Base-by-base conservation (phyloP, 2,113 vertebrate genomes). In the Strix uralensis region DNA sequence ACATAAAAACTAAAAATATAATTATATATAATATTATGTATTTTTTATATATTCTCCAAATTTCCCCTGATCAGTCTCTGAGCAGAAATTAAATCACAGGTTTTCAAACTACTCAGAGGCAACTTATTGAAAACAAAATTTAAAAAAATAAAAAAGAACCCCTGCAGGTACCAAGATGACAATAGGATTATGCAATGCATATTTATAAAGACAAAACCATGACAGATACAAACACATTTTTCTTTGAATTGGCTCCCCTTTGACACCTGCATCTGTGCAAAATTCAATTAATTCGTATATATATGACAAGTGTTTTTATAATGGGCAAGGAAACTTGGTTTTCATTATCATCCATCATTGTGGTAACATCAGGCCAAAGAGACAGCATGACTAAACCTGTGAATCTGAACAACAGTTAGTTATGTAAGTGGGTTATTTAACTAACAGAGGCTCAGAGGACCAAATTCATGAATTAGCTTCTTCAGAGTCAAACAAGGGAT, bases 341-440 rank as follows among this genome's bases (percentile, higher is more conserved):
- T 88, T 90, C 52, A 88, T 65, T 88, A 70, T 83, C 65, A 92
- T 88, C 61, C 81, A 54, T 94, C 69, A 70, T 59, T 32, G 46
- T 38, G 49, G 65, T 34, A 86, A 92, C 88, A 87, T 72, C 85
- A 66, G 91, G 57, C 40, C 55, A 91, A 91, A 90, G 80, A 96
- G 63, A 54, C 61, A 75, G n/a, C 40, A 57, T 75, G 73, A 77
- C 67, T 96, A 81, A 77, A 90, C 71, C n/a, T 27, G 36, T 78
- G 74, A 83, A 86, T 96, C 47, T 85, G 71, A 88, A 59, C 44
- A 85, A 51, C 57, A 83, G 38, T 90, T 86, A 70, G 80, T 94
- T 92, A 88, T 69, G 22, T 94, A 94, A 94, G 90, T 55, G 72
- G 26, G 49, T 95, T 93, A 92, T 94, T 97, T 92, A 95, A 83